phyloP scores from a whole-genome alignment of 2,888 invertebrate genomes.

The Poecilus cupreus region DNA sequence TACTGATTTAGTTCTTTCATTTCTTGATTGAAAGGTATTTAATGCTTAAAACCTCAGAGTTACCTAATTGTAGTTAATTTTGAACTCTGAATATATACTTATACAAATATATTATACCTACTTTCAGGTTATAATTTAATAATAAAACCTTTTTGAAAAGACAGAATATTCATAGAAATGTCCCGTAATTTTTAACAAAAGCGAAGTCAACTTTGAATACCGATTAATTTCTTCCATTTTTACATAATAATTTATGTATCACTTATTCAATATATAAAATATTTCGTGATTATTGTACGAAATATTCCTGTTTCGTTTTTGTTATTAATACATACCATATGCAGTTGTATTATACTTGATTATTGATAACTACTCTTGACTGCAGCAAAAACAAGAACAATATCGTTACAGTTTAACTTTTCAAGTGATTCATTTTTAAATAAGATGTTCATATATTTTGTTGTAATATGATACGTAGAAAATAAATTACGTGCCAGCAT shows the following conservation, averaged over 20 bases:
- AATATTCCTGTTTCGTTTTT: neutral
- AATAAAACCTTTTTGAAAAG: neutral
- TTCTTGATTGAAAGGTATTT: too few species aligned
- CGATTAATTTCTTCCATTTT: neutral
- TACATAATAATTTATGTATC: neutral
- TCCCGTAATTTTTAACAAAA: neutral
- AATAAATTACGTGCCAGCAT: conserved; percentile 55
- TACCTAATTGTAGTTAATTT: too few species aligned
- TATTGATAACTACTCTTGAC: neutral
- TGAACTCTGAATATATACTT: neutral
- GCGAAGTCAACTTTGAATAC: neutral
- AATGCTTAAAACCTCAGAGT: too few species aligned
- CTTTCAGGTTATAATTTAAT: neutral
- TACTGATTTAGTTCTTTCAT: too few species aligned
- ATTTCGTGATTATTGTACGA: too few species aligned
- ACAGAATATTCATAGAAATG: neutral
- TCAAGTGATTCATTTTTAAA: neutral
- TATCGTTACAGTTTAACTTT: neutral
- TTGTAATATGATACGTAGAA: conserved; percentile 39
- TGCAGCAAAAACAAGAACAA: conserved; percentile 37
- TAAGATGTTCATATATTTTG: conserved; percentile 15
- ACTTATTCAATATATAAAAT: neutral
- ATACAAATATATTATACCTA: neutral
- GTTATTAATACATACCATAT: neutral
- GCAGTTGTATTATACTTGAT: neutral